A percentile compares a stretch with the other conserved stretches of the same genome.
Conservation (phyloP, 2,113 vertebrate genomes). For the Regulus satrapa region DNA sequence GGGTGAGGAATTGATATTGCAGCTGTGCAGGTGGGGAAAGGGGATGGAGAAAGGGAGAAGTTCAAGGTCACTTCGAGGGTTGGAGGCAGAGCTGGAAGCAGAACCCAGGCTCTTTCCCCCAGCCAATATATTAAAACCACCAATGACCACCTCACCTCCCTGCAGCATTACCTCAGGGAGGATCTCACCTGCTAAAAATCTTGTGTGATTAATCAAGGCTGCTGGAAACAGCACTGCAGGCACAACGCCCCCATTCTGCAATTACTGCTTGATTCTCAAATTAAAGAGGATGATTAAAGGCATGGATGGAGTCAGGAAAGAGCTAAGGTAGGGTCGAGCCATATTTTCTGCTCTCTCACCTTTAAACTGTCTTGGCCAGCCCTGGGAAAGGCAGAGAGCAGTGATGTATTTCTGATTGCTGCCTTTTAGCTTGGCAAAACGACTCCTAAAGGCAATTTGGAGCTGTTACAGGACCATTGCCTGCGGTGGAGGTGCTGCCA, state of each 20-base stretch:
- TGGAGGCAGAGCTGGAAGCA: background rate
- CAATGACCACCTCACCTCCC: background rate
- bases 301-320: background rate
- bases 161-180: background rate
- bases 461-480: background rate
- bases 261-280: rapidly evolving
- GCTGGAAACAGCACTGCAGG: background rate
- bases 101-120: background rate
- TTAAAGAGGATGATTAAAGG: background rate
- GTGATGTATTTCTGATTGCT: background rate
- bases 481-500: background rate
- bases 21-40: background rate
- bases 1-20: background rate
- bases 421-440: background rate
- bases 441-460: background rate
- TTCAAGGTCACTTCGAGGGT: rapidly evolving
- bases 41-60: background rate
- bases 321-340: background rate
- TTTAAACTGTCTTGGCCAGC: background rate
- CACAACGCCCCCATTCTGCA: rapidly evolving
- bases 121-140: background rate
- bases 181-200: background rate
- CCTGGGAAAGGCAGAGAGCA: background rate
- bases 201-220: background rate
- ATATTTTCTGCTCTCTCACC: background rate